Evolutionary conservation across 2,797 vertebrate genomes (phyloP), one percentile per base, ranked within the genome.

Genomic region (Xenentodon cancila): DNA sequence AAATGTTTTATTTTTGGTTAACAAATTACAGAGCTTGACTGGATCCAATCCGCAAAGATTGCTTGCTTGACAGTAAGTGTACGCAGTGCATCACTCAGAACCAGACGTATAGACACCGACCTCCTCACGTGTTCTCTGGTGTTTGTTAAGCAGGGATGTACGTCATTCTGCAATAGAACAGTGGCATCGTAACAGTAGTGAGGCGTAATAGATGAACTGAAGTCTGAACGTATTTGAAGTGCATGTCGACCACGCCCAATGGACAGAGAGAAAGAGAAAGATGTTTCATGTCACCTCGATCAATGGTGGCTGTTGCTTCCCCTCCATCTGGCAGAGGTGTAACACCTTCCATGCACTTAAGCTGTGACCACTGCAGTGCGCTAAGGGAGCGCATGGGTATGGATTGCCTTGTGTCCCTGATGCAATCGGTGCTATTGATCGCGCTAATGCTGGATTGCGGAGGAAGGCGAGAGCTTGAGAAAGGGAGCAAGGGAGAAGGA

Each of bases 351-450:
- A 70, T 93, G 91, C 92, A 93, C 92, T 94, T 93, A 93, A 93
- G 92, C 89, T 83, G 88, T 88, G 90, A 93, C 92, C 91, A 91
- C 93, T 92, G 93, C 91, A 93, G 87, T 92, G 92, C 89, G 89
- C 92, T 90, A 89, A 92, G 93, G 92, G 92, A 92, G 87, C 84
- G 70, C 87, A 89, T 83, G 86, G 90, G 87, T 93, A 94, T 94
- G 90, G 93, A 94, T 94, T 91, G 91, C 91, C 89, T 91, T 68
- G 84, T 88, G 92, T 93, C 92, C 93, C 92, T 88, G 88, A 92
- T 93, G 92, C 92, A 89, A 94, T 94, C 91, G 92, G 92, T 86
- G 88, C 89, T 94, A 94, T 94, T 88, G 93, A 94, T 94, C 88
- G 91, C 60, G 30, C 91, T 93, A 94, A 94, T 94, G 93, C 93